These are phyloP conservation scores for Busseola fusca DNA, from an alignment of 2,888 invertebrate species.

Conservation along the genomic window DNA sequence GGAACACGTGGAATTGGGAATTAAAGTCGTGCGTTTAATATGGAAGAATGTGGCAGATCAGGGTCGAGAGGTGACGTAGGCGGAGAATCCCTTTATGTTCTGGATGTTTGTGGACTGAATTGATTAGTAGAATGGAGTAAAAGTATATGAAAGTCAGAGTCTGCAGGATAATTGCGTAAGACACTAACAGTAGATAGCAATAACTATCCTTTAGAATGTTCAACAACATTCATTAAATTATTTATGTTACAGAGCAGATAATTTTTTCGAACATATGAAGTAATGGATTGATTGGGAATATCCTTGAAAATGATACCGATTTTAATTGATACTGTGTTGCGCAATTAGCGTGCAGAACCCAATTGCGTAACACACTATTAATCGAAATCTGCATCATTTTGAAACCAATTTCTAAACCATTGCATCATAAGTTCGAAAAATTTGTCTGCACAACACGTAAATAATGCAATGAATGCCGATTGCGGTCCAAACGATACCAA, in stretches of 20 bases:
- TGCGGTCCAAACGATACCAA: too few relatives aligned
- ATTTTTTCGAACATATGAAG: neutral
- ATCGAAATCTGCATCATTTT: too few relatives aligned
- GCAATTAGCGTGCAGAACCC: neutral
- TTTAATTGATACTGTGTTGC: neutral
- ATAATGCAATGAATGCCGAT: too few relatives aligned
- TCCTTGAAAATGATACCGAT: neutral
- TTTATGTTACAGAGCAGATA: neutral
- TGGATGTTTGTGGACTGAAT: constrained; percentile 1
- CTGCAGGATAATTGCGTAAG: neutral
- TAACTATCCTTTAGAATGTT: neutral
- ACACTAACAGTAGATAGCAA: neutral
- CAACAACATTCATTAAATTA: neutral
- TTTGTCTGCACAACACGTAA: too few relatives aligned
- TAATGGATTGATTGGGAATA: too few relatives aligned
- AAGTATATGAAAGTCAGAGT: neutral
- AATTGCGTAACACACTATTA: too few relatives aligned
- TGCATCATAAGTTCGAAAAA: too few relatives aligned
- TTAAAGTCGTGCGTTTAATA: constrained; percentile 46
- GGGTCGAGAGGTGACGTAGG: constrained; percentile 27
- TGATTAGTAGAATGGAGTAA: neutral
- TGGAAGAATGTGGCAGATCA: constrained; percentile 28
- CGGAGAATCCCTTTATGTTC: neutral
- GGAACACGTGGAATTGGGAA: constrained; percentile 73
- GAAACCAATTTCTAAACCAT: too few relatives aligned